Evolutionary conservation across 2,797 vertebrate species (phyloP).

Genomic region (Phoxinus dragarum): DNA sequence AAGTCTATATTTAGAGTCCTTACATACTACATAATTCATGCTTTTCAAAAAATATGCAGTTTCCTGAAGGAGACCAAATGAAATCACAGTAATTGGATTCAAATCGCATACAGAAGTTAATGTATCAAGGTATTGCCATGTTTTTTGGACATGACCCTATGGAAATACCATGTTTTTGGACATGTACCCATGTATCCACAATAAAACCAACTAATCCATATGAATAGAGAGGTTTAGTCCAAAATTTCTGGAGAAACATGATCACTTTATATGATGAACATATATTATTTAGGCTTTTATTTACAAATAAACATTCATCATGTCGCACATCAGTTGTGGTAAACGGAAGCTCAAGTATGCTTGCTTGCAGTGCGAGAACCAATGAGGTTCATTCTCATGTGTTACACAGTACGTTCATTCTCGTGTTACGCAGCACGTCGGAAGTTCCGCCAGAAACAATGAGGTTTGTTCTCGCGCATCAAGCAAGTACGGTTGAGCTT

Average conservation of each 20-base stretch:
- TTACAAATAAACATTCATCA: not conserved
- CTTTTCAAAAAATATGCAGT: not conserved
- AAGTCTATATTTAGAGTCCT: slow-evolving; percentile 15
- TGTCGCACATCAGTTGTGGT: not conserved
- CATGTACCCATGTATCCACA: not conserved
- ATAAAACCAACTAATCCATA: not conserved
- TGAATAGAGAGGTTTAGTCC: not conserved
- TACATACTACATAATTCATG: not conserved
- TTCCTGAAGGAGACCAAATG: not conserved
- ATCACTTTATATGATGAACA: not conserved
- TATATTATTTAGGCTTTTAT: not conserved
- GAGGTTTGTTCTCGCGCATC: too few species aligned
- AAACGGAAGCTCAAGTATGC: not conserved
- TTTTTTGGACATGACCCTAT: not conserved
- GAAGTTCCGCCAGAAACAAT: too few species aligned
- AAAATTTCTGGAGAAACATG: not conserved
- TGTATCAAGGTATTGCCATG: not conserved
- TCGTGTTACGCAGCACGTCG: too few species aligned
- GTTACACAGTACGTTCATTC: not conserved
- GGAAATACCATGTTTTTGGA: not conserved
- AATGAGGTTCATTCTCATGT: not conserved
- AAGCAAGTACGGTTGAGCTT: too few species aligned
- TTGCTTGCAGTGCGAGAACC: not conserved
- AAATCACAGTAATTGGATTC: not conserved
- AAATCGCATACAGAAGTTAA: not conserved